Evolutionary conservation across 30 jellyfish, hydroid and myxozoan species (phyloP).

Genomic region (Clytia hemisphaerica): DNA sequence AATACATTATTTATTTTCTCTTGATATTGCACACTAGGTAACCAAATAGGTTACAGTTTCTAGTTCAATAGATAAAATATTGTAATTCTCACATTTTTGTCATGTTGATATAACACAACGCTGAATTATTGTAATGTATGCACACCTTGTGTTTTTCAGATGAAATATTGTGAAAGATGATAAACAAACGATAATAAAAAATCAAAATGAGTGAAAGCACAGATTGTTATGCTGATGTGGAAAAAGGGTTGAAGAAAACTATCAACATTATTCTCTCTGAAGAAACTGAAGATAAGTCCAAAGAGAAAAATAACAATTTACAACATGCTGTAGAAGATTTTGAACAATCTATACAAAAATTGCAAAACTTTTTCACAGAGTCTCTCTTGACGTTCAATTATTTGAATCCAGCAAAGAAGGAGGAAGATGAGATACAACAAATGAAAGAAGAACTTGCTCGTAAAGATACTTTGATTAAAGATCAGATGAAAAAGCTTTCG

Average conservation of each 20-base stretch:
- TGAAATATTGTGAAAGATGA: no score
- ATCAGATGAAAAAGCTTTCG: conserved; percentile 3
- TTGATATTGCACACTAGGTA: no score
- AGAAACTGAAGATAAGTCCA: background rate
- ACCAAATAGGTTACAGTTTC: no score
- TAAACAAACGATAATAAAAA: no score
- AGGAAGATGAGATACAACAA: background rate
- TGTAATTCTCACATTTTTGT: no score
- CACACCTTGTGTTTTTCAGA: no score
- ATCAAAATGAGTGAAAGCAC: background rate
- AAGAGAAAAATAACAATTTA: conserved; percentile 1
- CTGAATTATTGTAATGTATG: no score
- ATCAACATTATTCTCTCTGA: background rate
- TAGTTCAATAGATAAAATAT: no score
- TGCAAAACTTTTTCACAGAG: background rate
- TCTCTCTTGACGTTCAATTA: background rate
- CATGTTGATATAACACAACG: background rate
- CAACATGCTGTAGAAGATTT: conserved; percentile 7
- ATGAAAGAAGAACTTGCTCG: background rate
- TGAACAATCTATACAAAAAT: background rate
- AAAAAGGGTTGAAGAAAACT: background rate
- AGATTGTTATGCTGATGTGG: conserved; percentile 1
- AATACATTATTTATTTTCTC: no score
- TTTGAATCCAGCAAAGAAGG: background rate
- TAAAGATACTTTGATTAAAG: conserved; percentile 7